These are phyloP conservation scores for Heliconius hortense DNA, from an alignment of 2,888 invertebrate species.

Conservation along the genomic window DNA sequence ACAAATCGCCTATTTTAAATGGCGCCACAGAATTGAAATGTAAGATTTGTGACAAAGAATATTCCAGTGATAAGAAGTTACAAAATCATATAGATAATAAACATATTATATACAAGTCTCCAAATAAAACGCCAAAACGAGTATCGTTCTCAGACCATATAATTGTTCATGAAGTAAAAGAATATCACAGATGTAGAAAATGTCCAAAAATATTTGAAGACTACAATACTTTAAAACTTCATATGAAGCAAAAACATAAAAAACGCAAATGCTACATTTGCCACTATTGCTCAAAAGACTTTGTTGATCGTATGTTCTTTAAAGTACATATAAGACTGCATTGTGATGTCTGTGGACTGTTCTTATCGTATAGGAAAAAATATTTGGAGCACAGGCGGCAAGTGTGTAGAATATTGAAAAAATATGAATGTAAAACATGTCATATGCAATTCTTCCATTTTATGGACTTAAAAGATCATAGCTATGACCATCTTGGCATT, in stretches of 20 bases:
- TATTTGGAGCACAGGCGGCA: slow-evolving; percentile 57
- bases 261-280: slow-evolving; percentile 75
- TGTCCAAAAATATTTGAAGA: slow-evolving; percentile 65
- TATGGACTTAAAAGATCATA: slow-evolving; percentile 72
- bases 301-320: slow-evolving; percentile 67
- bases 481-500: slow-evolving; percentile 56
- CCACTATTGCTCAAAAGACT: slow-evolving; percentile 66
- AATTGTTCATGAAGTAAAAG: slow-evolving; percentile 65
- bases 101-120: slow-evolving; percentile 58
- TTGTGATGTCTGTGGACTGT: slow-evolving; percentile 60
- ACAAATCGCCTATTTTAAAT: slow-evolving; percentile 31
- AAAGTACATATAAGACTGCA: slow-evolving; percentile 73
- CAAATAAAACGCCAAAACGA: slow-evolving; percentile 58
- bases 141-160: slow-evolving; percentile 72
- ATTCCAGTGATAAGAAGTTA: slow-evolving; percentile 59
- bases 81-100: slow-evolving; percentile 64
- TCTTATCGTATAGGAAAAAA: slow-evolving; percentile 53
- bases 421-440: slow-evolving; percentile 62
- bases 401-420: slow-evolving; percentile 56
- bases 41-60: slow-evolving; percentile 66
- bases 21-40: slow-evolving; percentile 53
- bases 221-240: slow-evolving; percentile 57
- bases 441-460: slow-evolving; percentile 54
- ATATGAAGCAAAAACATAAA: slow-evolving; percentile 63
- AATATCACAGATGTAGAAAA: slow-evolving; percentile 70